These are phyloP conservation scores for Neoniphon sammara DNA, from an alignment of 2,797 vertebrate species.

Conservation along the genomic window DNA sequence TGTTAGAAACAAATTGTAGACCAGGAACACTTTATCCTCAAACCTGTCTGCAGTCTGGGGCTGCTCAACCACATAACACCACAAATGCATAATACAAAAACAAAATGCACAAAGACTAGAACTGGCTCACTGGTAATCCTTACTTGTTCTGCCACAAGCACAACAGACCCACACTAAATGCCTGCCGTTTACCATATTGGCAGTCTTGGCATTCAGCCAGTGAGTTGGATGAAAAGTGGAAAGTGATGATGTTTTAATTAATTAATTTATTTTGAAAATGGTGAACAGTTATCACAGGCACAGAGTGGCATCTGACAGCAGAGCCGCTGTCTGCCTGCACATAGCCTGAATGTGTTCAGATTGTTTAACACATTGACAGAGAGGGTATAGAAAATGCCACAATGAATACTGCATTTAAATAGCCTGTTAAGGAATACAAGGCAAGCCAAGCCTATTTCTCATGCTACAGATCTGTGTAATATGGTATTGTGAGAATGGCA, in stretches of 20 bases:
- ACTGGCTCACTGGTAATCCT: background rate
- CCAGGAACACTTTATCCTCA: constrained; percentile 23
- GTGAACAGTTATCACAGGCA: background rate
- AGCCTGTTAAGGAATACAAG: background rate
- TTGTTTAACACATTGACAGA: background rate
- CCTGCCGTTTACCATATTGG: constrained; percentile 5
- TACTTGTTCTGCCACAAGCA: constrained; percentile 18
- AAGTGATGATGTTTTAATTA: constrained; percentile 27
- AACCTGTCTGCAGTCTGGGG: constrained; percentile 28
- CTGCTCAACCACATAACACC: constrained; percentile 8
- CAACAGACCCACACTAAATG: constrained; percentile 20
- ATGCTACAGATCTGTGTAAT: background rate
- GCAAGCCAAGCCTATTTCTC: background rate
- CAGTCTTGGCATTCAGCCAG: constrained; percentile 3
- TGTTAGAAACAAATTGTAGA: constrained; percentile 5
- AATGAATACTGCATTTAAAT: background rate
- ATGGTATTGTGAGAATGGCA: background rate
- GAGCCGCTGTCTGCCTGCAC: background rate
- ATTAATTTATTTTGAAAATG: background rate
- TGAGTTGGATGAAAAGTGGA: constrained; percentile 2
- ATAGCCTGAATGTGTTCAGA: background rate
- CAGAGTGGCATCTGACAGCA: constrained; percentile 13
- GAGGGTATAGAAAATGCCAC: background rate
- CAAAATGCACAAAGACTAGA: constrained; percentile 11
- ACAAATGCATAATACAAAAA: constrained; percentile 9